A percentile compares a stretch with the other conserved stretches of the same genome.
Evolutionary conservation across 2,113 vertebrate species (phyloP).

Genomic region (Gallinago paraguaiae): DNA sequence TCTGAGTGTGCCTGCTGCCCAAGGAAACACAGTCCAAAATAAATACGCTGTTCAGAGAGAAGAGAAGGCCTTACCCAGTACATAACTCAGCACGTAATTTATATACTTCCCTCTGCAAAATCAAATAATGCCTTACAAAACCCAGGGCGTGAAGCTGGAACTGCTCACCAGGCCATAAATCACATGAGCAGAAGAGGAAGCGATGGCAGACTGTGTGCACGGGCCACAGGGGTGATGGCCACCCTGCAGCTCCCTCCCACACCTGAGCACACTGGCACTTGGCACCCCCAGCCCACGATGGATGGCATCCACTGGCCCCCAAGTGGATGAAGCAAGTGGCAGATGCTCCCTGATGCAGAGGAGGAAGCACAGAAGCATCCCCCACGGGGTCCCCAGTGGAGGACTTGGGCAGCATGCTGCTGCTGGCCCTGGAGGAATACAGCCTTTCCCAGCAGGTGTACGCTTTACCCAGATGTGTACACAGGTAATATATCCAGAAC

Average conservation of each 20-base stretch:
- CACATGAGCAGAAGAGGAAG: not conserved
- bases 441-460: not conserved
- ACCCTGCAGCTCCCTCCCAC: not conserved
- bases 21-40: not conserved
- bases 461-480: accelerated
- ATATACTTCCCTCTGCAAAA: not conserved
- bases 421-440: not conserved
- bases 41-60: not conserved
- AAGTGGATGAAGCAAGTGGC: accelerated
- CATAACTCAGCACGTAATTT: not conserved
- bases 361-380: not conserved
- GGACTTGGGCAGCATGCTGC: accelerated
- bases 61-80: not conserved
- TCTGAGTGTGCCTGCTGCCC: not conserved
- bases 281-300: accelerated
- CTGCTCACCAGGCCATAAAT: not conserved
- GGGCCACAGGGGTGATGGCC: not conserved
- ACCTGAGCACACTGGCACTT: accelerated
- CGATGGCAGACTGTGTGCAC: accelerated
- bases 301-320: not conserved
- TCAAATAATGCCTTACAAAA: not conserved
- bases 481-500: not conserved
- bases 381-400: accelerated
- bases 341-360: not conserved
- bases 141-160: not conserved